Evolutionary conservation across 2,797 vertebrate genomes (phyloP).

Genomic region (Echiichthys vipera): DNA sequence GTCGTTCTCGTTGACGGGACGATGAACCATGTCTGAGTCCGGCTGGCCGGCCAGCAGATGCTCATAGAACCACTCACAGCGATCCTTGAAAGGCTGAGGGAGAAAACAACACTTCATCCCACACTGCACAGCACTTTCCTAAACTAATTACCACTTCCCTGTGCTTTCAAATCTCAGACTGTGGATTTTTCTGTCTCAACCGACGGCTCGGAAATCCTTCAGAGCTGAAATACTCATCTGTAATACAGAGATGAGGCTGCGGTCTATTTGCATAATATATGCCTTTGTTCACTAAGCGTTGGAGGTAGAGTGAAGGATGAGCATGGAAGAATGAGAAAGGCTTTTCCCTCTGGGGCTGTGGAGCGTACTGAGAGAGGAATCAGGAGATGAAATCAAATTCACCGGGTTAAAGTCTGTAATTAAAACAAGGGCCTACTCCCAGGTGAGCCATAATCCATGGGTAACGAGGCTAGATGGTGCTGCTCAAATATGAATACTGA

Average conservation of each 20-base stretch:
- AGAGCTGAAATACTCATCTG: slow-evolving; percentile 44
- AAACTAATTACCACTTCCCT: slow-evolving; percentile 50
- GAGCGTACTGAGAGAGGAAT: slow-evolving; percentile 57
- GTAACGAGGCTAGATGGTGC: slow-evolving; percentile 66
- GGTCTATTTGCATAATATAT: slow-evolving; percentile 79
- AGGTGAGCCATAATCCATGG: slow-evolving; percentile 69
- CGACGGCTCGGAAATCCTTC: slow-evolving; percentile 24
- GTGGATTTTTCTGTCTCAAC: slow-evolving; percentile 47
- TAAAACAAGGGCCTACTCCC: slow-evolving; percentile 75
- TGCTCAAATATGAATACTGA: slow-evolving; percentile 71
- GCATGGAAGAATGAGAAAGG: slow-evolving; percentile 43
- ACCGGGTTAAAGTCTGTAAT: slow-evolving; percentile 79
- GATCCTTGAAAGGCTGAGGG: slow-evolving; percentile 95
- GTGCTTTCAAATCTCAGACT: slow-evolving; percentile 45
- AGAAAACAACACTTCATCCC: slow-evolving; percentile 44
- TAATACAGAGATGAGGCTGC: slow-evolving; percentile 41
- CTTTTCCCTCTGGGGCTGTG: slow-evolving; percentile 31
- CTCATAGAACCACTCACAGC: slow-evolving; percentile 99
- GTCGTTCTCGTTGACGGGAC: slow-evolving; percentile 96
- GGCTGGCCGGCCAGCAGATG: slow-evolving; percentile 93
- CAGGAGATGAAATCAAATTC: slow-evolving; percentile 77
- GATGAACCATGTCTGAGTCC: slow-evolving; percentile 98
- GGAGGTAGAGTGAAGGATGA: slow-evolving; percentile 61
- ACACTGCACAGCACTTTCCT: slow-evolving; percentile 32
- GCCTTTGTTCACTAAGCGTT: slow-evolving; percentile 72